phyloP scores from a whole-genome alignment of 2,797 vertebrate species.

The Melanotaenia boesemani region DNA sequence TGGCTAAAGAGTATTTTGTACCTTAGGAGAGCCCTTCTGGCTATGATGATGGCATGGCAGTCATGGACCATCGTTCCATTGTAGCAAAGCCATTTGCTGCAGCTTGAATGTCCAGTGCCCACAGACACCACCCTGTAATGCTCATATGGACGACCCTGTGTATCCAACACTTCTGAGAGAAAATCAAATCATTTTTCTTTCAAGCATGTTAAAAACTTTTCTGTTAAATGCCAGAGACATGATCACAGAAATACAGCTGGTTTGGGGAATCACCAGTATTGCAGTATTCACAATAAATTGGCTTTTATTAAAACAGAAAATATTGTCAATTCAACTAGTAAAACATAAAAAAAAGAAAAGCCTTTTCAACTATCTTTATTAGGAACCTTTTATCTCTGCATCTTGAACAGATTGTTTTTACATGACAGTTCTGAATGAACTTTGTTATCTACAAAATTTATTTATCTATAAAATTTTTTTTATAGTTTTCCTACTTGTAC shows the following conservation, averaged over 20 bases:
- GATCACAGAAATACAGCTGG: no score
- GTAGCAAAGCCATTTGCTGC: constrained; percentile 76
- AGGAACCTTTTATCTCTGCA: no score
- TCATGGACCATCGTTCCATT: constrained; percentile 82
- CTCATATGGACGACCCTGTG: constrained; percentile 49
- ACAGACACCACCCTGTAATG: constrained; percentile 80
- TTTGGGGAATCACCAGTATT: no score
- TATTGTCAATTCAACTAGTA: no score
- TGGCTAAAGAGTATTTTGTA: constrained; percentile 34
- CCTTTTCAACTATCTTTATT: no score
- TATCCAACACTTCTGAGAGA: constrained; percentile 63
- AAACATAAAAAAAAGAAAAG: no score
- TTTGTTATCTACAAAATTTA: no score
- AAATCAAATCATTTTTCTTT: constrained; percentile 12
- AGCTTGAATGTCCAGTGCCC: constrained; percentile 77
- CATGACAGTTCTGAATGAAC: not conserved
- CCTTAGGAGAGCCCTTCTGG: constrained; percentile 82
- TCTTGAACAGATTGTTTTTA: not conserved
- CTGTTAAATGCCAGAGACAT: no score
- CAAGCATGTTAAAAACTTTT: not conserved
- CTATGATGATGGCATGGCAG: constrained; percentile 81
- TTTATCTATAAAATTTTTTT: no score
- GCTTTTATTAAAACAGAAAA: no score
- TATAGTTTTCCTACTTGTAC: no score
- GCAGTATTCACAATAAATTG: no score